A percentile compares a stretch with the other conserved stretches of the same genome.
phyloP scores from a whole-genome alignment of 2,113 vertebrate species.

The Chascanopsetta lugubris region DNA sequence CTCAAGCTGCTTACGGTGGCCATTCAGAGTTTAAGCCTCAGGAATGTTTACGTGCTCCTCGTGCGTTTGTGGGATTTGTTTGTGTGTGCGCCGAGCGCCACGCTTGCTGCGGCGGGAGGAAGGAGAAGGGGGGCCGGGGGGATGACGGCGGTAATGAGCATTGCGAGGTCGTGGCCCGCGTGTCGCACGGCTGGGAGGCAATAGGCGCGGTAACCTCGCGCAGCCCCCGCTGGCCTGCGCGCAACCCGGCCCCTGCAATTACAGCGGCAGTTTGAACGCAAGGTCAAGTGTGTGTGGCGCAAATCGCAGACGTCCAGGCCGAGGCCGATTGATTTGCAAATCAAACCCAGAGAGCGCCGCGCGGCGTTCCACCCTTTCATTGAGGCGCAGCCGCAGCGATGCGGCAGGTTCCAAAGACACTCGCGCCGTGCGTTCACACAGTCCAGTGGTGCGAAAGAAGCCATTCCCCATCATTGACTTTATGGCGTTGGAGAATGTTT shows the following conservation, averaged over 20 bases:
- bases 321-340: conserved; percentile 68
- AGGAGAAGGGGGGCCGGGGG: conserved; percentile 20
- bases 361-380: conserved; percentile 18
- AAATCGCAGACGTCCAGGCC: conserved; percentile 55
- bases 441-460: conserved; percentile 54
- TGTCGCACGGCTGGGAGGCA: conserved; percentile 46
- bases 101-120: no score
- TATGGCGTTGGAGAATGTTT: conserved; percentile 45
- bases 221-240: conserved; percentile 21
- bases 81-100: conserved; percentile 16
- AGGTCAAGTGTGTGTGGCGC: conserved; percentile 23
- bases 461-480: conserved; percentile 58
- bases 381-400: conserved; percentile 31
- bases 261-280: conserved; percentile 46
- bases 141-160: conserved; percentile 56
- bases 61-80: conserved; percentile 35
- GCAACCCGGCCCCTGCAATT: conserved; percentile 51
- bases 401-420: conserved; percentile 19
- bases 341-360: conserved; percentile 43
- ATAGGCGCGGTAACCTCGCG: conserved; percentile 29
- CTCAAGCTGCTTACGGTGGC: conserved; percentile 66
- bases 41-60: conserved; percentile 50
- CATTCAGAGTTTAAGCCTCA: conserved; percentile 65
- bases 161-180: conserved; percentile 52
- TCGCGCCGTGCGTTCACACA: conserved; percentile 40